These are phyloP conservation scores for Apotomis capreana DNA, from an alignment of 2,888 invertebrate species.

Conservation along the genomic window DNA sequence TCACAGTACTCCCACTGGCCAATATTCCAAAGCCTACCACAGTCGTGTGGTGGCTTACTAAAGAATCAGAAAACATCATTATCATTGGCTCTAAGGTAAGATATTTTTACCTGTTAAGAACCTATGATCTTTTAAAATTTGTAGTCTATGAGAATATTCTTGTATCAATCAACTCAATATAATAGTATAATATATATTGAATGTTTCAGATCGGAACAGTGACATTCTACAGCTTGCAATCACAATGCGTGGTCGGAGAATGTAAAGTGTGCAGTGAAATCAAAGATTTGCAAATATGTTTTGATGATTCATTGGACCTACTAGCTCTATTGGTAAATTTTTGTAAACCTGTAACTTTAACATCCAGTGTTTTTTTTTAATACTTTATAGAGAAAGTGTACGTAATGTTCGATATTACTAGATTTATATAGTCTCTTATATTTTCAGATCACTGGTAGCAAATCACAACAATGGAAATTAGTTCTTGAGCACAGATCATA, in stretches of 20 bases:
- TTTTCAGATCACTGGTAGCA: constrained; percentile 87
- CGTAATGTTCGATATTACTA: not conserved
- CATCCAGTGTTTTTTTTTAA: not conserved
- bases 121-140: not conserved
- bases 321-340: constrained; percentile 73
- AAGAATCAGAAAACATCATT: constrained; percentile 87
- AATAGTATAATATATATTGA: constrained; percentile 5
- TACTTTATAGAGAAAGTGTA: too few species aligned
- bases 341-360: not conserved
- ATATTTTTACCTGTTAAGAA: not conserved
- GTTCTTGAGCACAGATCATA: constrained; percentile 90
- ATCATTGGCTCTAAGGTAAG: constrained; percentile 87
- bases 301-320: constrained; percentile 87
- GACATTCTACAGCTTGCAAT: constrained; percentile 88
- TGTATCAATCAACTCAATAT: not conserved
- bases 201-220: constrained; percentile 82
- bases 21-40: constrained; percentile 81
- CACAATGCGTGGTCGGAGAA: constrained; percentile 86
- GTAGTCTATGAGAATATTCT: not conserved
- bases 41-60: constrained; percentile 90
- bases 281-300: constrained; percentile 86
- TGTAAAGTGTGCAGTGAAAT: constrained; percentile 86
- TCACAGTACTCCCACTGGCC: constrained; percentile 73
- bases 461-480: constrained; percentile 91
- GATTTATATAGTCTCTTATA: too few species aligned